Evolutionary conservation across 1,140 invertebrate genomes (phyloP).

Genomic region (Calliphora vicina): DNA sequence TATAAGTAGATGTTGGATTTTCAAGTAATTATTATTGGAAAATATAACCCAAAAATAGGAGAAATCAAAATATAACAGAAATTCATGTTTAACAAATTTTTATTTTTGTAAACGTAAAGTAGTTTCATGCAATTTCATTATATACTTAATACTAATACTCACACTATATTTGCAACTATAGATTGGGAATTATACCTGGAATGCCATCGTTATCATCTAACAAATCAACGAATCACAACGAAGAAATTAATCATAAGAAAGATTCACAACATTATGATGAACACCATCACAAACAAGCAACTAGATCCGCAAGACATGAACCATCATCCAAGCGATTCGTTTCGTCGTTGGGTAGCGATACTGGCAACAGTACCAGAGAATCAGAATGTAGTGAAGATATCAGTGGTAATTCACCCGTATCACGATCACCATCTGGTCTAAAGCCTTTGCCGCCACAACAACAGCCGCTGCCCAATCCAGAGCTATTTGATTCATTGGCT

Average conservation of each 20-base stretch:
- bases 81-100: too few species aligned
- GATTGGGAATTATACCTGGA: slow-evolving; percentile 57
- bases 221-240: slow-evolving; percentile 17
- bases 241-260: slow-evolving; percentile 7
- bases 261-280: slow-evolving; percentile 34
- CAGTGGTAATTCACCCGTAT: slow-evolving; percentile 63
- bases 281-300: slow-evolving; percentile 40
- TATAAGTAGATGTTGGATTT: too few species aligned
- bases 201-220: slow-evolving; percentile 39
- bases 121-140: too few species aligned
- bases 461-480: slow-evolving; percentile 68
- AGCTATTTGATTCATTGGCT: slow-evolving; percentile 88
- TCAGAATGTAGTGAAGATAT: slow-evolving; percentile 78
- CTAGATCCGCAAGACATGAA: slow-evolving; percentile 44
- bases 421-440: slow-evolving; percentile 39
- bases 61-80: too few species aligned
- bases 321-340: slow-evolving; percentile 67
- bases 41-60: too few species aligned
- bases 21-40: too few species aligned
- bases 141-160: too few species aligned
- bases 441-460: slow-evolving; percentile 55
- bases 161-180: too few species aligned
- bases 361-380: slow-evolving; percentile 75
- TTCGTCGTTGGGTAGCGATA: slow-evolving; percentile 76
- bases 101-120: too few species aligned